Evolutionary conservation across 1,140 invertebrate species (phyloP), one percentile per base, ranked within the genome.

Genomic region (Delia radicum): DNA sequence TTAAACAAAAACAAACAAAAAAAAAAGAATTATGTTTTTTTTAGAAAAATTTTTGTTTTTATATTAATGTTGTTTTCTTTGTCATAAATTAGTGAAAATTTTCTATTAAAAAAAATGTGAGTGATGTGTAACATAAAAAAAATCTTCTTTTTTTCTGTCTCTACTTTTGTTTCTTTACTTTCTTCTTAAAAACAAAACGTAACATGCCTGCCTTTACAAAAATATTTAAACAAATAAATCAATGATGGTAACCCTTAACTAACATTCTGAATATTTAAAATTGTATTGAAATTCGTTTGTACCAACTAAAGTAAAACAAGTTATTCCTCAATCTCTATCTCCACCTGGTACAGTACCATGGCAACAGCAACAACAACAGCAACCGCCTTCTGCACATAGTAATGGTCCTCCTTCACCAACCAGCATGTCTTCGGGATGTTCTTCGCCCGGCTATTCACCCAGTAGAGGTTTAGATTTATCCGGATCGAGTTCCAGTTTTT

Each of bases 371-470:
- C n/a, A n/a, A n/a, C n/a, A n/a, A n/a, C n/a, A n/a, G n/a, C n/a
- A n/a, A n/a, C n/a, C n/a, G n/a, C 87, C 87, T 33, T 85, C 89
- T 67, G 89, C 89, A 63, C 76, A 88, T 84, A 78, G 87, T 82
- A 78, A 84, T 13, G 88, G 88, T 21, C 88, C 88, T 10, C 88
- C 90, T 55, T 91, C 90, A 67, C 91, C 91, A 13, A 91, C 90
- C 24, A 91, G 90, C 85, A 87, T 92, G 77, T 91, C 90, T 1
- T 91, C 90, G 13, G 90, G 90, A 48, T 89, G 88, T 69, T 88
- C 88, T 29, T 89, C 88, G n/a, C 86, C 86, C 0, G 85, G 85
- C 2, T 86, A 86, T 76, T 86, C 87, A 7, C 86, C 86, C 61
- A 88, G 86, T 76, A 83, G 86, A 31, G 83, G 81, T 21, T 78